Conservation (phyloP, 2,888 invertebrate genomes). For the Drosophila prostipennis region DNA sequence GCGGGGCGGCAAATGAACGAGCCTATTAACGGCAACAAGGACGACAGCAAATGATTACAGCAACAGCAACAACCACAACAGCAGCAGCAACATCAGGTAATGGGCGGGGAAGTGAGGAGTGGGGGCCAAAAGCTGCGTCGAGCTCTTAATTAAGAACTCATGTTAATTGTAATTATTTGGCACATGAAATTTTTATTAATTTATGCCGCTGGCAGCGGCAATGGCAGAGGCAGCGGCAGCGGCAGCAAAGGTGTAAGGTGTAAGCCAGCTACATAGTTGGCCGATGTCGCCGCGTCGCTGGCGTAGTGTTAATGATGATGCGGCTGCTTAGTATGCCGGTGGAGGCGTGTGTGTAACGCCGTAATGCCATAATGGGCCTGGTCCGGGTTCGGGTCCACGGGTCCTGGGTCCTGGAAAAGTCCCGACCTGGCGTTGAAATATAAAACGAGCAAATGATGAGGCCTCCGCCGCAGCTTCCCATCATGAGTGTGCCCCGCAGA, state of each 20-base stretch:
- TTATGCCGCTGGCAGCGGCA: slow-evolving; percentile 65
- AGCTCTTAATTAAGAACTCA: slow-evolving; percentile 83
- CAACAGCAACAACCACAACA: slow-evolving; percentile 48
- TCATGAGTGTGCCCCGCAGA: slow-evolving; percentile 41
- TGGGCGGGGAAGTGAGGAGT: background rate
- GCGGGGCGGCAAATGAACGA: slow-evolving; percentile 69
- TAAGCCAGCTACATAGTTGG: slow-evolving; percentile 39
- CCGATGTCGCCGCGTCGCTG: slow-evolving; percentile 40
- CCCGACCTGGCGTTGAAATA: slow-evolving; percentile 50
- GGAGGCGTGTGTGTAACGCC: slow-evolving; percentile 52
- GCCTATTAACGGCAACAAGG: slow-evolving; percentile 78
- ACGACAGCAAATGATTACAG: slow-evolving; percentile 62
- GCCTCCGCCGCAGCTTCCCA: slow-evolving; percentile 33
- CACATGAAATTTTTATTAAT: slow-evolving; percentile 83
- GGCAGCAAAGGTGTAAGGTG: slow-evolving; percentile 57
- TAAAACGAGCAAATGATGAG: slow-evolving; percentile 76
- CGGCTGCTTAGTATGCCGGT: slow-evolving; percentile 67
- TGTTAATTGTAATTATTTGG: slow-evolving; percentile 83
- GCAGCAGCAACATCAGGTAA: slow-evolving; percentile 24
- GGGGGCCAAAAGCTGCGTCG: slow-evolving; percentile 42
- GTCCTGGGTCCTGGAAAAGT: slow-evolving; percentile 5
- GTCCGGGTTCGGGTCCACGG: background rate
- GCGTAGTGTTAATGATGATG: slow-evolving; percentile 74
- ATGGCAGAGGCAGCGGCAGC: slow-evolving; percentile 33
- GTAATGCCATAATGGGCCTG: slow-evolving; percentile 58